Evolutionary conservation across 2,797 vertebrate genomes (phyloP).

Genomic region (Acanthurus tractus): DNA sequence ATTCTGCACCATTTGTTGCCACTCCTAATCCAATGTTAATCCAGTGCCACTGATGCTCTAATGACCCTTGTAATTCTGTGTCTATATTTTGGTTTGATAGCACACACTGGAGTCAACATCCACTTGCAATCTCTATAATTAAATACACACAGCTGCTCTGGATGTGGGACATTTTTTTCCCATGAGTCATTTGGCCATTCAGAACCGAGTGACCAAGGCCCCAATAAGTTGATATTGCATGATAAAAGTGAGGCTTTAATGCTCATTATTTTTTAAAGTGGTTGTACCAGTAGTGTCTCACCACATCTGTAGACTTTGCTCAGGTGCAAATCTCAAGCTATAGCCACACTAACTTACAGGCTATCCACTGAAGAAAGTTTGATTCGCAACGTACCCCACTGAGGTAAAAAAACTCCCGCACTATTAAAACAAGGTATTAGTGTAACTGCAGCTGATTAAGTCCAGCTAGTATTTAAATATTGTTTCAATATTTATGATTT

Average conservation of each 20-base stretch:
- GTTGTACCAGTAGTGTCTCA: not conserved
- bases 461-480: constrained; percentile 25
- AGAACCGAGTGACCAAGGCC: constrained; percentile 16
- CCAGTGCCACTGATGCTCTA: constrained; percentile 5
- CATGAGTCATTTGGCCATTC: constrained; percentile 46
- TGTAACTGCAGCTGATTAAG: constrained; percentile 6
- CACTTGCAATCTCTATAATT: constrained; percentile 49
- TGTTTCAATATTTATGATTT: constrained; percentile 30
- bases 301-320: constrained; percentile 4
- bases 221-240: constrained; percentile 24
- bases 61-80: constrained; percentile 21
- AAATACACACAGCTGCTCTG: constrained; percentile 58
- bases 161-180: constrained; percentile 54
- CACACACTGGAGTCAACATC: constrained; percentile 37
- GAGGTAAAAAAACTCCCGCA: constrained; percentile 11
- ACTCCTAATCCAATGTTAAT: constrained; percentile 27
- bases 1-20: constrained; percentile 9
- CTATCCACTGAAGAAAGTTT: not conserved
- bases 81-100: constrained; percentile 32
- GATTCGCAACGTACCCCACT: not conserved
- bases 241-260: constrained; percentile 24
- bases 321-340: not conserved
- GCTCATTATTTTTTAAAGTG: not conserved
- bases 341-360: not conserved
- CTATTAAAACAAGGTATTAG: not conserved